These are phyloP conservation scores for Notarius lentiginosus DNA, from an alignment of 2,113 vertebrate genomes.

Conservation along the genomic window DNA sequence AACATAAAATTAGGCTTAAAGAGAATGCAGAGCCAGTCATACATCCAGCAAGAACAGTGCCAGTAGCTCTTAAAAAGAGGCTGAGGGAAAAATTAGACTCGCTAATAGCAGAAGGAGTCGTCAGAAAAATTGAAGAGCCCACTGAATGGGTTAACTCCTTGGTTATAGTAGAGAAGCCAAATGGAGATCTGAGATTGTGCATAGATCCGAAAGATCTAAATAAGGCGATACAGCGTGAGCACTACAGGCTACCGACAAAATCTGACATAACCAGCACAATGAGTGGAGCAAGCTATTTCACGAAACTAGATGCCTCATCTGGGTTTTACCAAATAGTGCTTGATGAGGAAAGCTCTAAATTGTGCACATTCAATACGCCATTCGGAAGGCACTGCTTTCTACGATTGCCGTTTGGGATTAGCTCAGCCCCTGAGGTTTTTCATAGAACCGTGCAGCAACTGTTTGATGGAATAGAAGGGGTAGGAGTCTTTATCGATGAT, in stretches of 20 bases:
- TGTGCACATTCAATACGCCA: neutral
- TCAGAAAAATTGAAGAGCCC: neutral
- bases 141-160: neutral
- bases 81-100: no score
- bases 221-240: conserved; percentile 3
- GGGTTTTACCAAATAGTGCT: conserved; percentile 10
- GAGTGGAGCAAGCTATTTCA: no score
- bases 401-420: conserved; percentile 11
- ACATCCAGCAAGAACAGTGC: no score
- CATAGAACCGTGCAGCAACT: no score
- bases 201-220: conserved; percentile 37
- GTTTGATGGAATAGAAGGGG: no score
- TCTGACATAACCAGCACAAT: conserved; percentile 6
- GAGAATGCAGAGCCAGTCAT: no score
- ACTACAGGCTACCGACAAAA: neutral
- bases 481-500: neutral
- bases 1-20: no score
- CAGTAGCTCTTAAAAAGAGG: no score
- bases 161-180: conserved; percentile 1
- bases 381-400: neutral
- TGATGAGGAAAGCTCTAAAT: conserved; percentile 21
- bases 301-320: no score
- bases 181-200: conserved; percentile 26
- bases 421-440: neutral
- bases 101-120: neutral